Evolutionary conservation across 2,888 invertebrate species (phyloP).

Genomic region (Silvanus unidentatus): DNA sequence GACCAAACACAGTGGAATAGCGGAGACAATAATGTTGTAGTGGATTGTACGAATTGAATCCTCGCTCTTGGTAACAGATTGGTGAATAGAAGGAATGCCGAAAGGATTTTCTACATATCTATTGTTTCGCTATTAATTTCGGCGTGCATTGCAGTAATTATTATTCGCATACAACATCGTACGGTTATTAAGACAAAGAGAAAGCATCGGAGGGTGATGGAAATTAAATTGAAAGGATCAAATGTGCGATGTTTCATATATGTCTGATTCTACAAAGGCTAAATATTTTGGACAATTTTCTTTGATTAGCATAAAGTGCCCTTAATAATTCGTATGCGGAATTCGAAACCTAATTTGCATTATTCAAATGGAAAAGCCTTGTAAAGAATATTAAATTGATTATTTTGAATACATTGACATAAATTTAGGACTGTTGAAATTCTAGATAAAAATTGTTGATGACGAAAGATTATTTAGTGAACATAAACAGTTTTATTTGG

Average conservation of each 20-base stretch:
- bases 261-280: too few species aligned
- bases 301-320: too few species aligned
- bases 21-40: slow-evolving; percentile 25
- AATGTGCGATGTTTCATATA: background rate
- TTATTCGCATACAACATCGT: slow-evolving; percentile 27
- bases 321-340: too few species aligned
- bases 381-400: too few species aligned
- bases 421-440: too few species aligned
- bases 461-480: too few species aligned
- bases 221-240: slow-evolving; percentile 22
- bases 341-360: too few species aligned
- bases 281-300: too few species aligned
- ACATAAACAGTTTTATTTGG: too few species aligned
- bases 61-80: slow-evolving; percentile 24
- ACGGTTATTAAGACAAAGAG: background rate
- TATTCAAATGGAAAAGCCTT: too few species aligned
- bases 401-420: too few species aligned
- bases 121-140: slow-evolving; percentile 35
- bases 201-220: slow-evolving; percentile 14
- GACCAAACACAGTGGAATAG: slow-evolving; percentile 17
- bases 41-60: slow-evolving; percentile 22
- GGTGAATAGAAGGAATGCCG: slow-evolving; percentile 27
- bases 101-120: slow-evolving; percentile 31
- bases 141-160: slow-evolving; percentile 27
- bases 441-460: too few species aligned